Evolutionary conservation across 2,888 invertebrate species (phyloP).

Genomic region (Lysandra bellargus): DNA sequence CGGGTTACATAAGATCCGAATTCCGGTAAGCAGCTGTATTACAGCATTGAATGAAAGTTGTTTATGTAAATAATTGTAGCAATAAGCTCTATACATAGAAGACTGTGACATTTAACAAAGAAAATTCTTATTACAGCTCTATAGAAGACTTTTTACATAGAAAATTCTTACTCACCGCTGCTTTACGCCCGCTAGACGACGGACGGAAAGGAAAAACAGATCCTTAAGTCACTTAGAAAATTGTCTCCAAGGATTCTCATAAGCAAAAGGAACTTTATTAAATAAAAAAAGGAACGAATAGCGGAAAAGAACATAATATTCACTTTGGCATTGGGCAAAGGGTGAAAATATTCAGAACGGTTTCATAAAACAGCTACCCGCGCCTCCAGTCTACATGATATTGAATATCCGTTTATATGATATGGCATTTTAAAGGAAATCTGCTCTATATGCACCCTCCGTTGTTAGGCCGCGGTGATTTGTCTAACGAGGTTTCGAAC

Average conservation of each 20-base stretch:
- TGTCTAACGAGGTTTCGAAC: constrained; percentile 4
- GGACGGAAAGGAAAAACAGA: not conserved
- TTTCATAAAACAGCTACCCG: not conserved
- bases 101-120: too few species aligned
- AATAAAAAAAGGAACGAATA: not conserved
- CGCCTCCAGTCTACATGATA: not conserved
- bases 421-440: not conserved
- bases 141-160: too few species aligned
- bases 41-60: too few species aligned
- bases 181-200: not conserved
- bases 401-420: constrained; percentile 17
- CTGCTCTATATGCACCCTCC: constrained; percentile 8
- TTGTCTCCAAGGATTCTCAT: not conserved
- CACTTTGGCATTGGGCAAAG: not conserved
- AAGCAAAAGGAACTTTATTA: not conserved
- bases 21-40: too few species aligned
- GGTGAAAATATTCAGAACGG: constrained; percentile 6
- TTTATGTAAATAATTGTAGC: too few species aligned
- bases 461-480: not conserved
- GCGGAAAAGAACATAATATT: not conserved
- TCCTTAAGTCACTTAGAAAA: not conserved
- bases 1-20: too few species aligned
- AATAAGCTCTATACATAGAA: too few species aligned
- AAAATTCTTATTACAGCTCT: too few species aligned
- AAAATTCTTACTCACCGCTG: too few species aligned